Percentiles rank a stretch among this genome's conserved stretches.
These are phyloP conservation scores for Chrysochloris asiatica DNA, from an alignment of 2,113 vertebrate species.

Conservation along the genomic window DNA sequence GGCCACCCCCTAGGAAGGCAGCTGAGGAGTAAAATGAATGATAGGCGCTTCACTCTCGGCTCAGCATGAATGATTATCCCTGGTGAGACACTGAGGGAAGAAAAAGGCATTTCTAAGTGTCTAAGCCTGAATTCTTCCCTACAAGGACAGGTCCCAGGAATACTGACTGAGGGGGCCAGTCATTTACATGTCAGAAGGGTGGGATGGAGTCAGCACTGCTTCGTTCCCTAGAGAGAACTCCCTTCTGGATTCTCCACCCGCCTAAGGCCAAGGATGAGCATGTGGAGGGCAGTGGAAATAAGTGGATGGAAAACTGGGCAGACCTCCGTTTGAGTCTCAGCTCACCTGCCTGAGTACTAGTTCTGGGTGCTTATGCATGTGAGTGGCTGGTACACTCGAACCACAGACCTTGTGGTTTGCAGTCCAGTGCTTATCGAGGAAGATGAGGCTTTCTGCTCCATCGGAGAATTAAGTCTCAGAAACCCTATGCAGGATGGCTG, in stretches of 20 bases:
- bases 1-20: not conserved
- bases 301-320: not conserved
- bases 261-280: not conserved
- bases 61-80: not conserved
- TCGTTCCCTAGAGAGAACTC: not conserved
- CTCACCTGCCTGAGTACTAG: not conserved
- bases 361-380: not conserved
- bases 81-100: not conserved
- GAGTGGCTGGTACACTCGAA: too few relatives aligned
- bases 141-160: not conserved
- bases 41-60: not conserved
- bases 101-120: not conserved
- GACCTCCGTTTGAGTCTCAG: not conserved
- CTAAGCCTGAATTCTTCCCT: not conserved
- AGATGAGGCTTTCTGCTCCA: too few relatives aligned
- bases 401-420: too few relatives aligned
- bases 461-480: too few relatives aligned
- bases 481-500: too few relatives aligned
- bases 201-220: not conserved
- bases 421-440: too few relatives aligned
- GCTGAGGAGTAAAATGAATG: not conserved
- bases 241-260: not conserved
- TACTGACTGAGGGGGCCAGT: not conserved
- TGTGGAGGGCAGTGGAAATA: not conserved
- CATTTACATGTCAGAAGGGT: not conserved